Evolutionary conservation across 2,797 vertebrate genomes (phyloP).

Genomic region (Gambelia wislizenii): DNA sequence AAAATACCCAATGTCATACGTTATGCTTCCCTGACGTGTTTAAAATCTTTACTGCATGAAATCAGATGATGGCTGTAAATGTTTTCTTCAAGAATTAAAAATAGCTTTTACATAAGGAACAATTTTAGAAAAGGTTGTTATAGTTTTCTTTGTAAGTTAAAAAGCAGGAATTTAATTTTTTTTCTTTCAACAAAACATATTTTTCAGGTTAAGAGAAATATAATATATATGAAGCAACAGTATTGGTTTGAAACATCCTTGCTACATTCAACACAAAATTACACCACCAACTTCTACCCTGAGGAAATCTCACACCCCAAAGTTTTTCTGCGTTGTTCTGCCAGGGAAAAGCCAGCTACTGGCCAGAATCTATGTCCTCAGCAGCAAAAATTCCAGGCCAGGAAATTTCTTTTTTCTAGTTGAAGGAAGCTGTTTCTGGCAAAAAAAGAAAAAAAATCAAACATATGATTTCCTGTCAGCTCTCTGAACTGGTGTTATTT

Average conservation of each 20-base stretch:
- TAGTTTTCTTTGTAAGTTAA: neutral
- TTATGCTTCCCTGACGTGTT: slow-evolving; percentile 64
- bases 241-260: neutral
- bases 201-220: slow-evolving; percentile 36
- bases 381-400: neutral
- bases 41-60: slow-evolving; percentile 59
- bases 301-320: no score
- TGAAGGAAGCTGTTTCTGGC: neutral
- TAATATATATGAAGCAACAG: neutral
- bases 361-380: neutral
- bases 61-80: slow-evolving; percentile 51
- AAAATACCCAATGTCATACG: slow-evolving; percentile 62
- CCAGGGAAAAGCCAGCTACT: neutral
- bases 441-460: neutral
- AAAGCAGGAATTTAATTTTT: slow-evolving; percentile 29
- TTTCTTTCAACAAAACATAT: slow-evolving; percentile 53
- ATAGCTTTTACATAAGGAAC: slow-evolving; percentile 52
- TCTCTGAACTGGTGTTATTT: neutral
- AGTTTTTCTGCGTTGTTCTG: neutral
- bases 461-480: neutral
- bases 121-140: slow-evolving; percentile 38
- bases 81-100: slow-evolving; percentile 42
- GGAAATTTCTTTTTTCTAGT: neutral
- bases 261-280: neutral
- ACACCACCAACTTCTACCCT: neutral